These are phyloP conservation scores for Sminthopsis crassicaudata DNA, from an alignment of 2,113 vertebrate species.

Conservation along the genomic window DNA sequence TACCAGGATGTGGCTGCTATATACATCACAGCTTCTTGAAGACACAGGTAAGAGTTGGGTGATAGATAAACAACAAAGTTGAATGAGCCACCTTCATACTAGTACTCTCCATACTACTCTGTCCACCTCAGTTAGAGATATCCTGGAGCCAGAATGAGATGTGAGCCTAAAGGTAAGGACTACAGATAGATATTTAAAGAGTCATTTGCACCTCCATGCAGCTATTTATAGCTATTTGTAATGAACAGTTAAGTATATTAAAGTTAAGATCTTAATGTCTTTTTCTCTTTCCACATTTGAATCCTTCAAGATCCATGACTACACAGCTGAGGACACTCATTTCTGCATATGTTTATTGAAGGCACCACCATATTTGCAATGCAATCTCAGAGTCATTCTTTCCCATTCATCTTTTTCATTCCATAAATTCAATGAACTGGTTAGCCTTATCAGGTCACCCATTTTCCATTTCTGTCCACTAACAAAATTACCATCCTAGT, in stretches of 20 bases:
- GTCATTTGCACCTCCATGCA: neutral
- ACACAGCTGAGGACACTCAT: neutral
- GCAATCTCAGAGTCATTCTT: neutral
- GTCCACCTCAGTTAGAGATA: neutral
- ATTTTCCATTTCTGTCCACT: neutral
- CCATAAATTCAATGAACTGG: neutral
- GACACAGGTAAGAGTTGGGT: neutral
- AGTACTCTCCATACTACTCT: neutral
- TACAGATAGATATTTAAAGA: neutral
- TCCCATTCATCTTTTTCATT: neutral
- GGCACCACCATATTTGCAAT: neutral
- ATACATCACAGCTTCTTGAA: neutral
- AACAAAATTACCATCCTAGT: neutral
- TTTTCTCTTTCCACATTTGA: constrained; percentile 28
- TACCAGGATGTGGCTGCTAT: neutral
- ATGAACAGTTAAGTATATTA: constrained; percentile 22
- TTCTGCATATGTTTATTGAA: neutral
- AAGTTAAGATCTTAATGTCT: neutral
- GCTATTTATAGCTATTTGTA: neutral
- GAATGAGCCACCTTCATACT: neutral
- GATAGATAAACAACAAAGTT: neutral
- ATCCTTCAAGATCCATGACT: neutral
- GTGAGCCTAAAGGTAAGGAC: neutral
- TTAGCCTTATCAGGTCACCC: neutral
- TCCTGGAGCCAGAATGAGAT: neutral